Percentiles rank a stretch among this genome's conserved stretches.
Conservation (phyloP, 2,888 invertebrate genomes). For the Orthosia gothica region DNA sequence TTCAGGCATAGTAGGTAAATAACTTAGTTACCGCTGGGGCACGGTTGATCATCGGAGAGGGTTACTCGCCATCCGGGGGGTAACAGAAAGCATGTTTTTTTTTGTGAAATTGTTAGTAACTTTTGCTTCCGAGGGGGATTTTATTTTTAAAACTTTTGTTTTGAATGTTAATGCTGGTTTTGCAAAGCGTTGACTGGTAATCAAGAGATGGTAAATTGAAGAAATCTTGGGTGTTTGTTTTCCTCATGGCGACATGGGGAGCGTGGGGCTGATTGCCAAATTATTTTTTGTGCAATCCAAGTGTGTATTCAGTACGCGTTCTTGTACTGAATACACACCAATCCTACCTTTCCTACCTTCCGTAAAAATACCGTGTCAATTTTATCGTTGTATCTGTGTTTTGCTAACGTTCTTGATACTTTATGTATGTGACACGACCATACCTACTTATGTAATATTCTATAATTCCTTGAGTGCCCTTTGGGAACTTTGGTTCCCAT, state of each 20-base stretch:
- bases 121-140: background rate
- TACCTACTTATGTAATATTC: too few species aligned
- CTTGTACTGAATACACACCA: too few species aligned
- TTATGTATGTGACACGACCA: too few species aligned
- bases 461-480: too few species aligned
- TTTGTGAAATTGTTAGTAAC: constrained; percentile 1
- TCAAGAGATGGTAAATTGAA: background rate
- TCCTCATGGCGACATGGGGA: constrained; percentile 6
- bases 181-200: background rate
- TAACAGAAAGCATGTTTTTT: constrained; percentile 9
- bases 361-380: too few species aligned
- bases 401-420: too few species aligned
- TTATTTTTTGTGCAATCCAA: background rate
- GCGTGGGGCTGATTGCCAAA: background rate
- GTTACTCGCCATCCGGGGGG: constrained; percentile 21
- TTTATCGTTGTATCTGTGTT: too few species aligned
- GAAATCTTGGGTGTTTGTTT: constrained; percentile 8
- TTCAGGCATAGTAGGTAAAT: constrained; percentile 66
- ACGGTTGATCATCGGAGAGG: constrained; percentile 43
- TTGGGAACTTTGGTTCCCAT: too few species aligned
- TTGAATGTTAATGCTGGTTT: background rate
- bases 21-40: constrained; percentile 59
- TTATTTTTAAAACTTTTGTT: background rate
- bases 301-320: background rate
- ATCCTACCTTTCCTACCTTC: too few species aligned